Evolutionary conservation across 2,797 vertebrate species (phyloP), one percentile per base, ranked within the genome.

Genomic region (Columba guinea): DNA sequence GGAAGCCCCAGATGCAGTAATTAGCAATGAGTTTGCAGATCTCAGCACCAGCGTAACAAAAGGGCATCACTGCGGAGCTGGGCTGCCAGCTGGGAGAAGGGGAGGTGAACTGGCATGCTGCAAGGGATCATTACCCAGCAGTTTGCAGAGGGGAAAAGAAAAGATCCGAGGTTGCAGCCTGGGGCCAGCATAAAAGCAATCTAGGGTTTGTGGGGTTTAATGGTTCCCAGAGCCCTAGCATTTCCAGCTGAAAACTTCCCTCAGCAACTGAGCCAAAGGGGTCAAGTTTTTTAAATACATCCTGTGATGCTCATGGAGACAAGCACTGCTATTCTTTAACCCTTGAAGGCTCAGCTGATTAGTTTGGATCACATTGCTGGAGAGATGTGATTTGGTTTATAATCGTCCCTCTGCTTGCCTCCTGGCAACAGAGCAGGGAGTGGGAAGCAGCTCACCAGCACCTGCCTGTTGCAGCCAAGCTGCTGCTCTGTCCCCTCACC

Each of bases 321-420:
- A 95, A 95, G 39, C 78, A 79, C 93, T 95, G 93, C 94, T 96
- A 60, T 96, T 94, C 74, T 90, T 95, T 98, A 98, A 98, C 97
- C 95, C 96, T 70, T 97, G 95, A 84, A 96, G 89, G 94, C 90
- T 94, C 92, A 87, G 92, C 64, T 96, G 94, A 87, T 96, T 94
- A 56, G 56, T 89, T 94, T 53, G 69, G 94, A 96, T 92, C 49
- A 89, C 0, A 11, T 88, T 92, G 94, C 88, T 82, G 78, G 93
- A 94, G 94, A 94, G 94, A 94, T 59, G 87, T 28, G 21, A 75
- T 93, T 93, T 60, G 46, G 39, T 34, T 93, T 82, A 28, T 37
- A 79, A 83, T 44, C 51, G 69, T 55, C 49, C 48, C 94, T 91
- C 69, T 82, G 92, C 84, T 88, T 68, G 69, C 87, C 94, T 74